phyloP scores from a whole-genome alignment of 2,113 vertebrate species.

The Corvus moneduloides region DNA sequence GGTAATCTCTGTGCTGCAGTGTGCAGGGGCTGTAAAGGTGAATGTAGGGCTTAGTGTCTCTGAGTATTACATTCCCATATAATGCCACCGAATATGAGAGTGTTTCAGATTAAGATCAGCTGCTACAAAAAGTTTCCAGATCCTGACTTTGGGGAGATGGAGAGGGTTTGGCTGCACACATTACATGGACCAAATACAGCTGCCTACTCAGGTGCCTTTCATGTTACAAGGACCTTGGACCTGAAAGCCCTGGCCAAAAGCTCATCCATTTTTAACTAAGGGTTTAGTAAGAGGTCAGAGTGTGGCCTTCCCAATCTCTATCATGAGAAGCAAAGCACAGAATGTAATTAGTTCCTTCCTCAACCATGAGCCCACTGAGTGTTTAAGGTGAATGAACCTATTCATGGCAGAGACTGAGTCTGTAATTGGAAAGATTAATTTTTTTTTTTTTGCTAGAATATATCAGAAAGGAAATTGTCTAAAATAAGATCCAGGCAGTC shows the following conservation, averaged over 20 bases:
- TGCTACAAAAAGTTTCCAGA: constrained; percentile 19
- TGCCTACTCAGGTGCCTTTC: background rate
- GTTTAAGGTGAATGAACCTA: background rate
- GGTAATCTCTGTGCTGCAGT: background rate
- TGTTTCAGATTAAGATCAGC: constrained; percentile 1
- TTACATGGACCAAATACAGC: fast-evolving
- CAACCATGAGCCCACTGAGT: background rate
- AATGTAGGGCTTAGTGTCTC: background rate
- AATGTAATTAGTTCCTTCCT: background rate
- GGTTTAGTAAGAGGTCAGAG: background rate
- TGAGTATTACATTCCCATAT: background rate
- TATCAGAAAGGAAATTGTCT: constrained; percentile 36
- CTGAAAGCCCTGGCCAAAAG: background rate
- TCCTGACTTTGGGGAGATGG: background rate
- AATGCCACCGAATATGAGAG: background rate
- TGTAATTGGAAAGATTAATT: background rate
- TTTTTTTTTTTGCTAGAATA: background rate
- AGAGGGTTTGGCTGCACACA: background rate
- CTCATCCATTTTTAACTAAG: background rate
- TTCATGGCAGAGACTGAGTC: background rate
- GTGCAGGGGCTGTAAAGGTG: background rate
- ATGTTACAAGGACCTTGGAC: background rate
- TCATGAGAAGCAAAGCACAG: background rate
- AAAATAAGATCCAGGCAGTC: background rate
- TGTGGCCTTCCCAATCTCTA: background rate